Evolutionary conservation across 2,888 invertebrate genomes (phyloP).

Genomic region (Drosophila koepferae): DNA sequence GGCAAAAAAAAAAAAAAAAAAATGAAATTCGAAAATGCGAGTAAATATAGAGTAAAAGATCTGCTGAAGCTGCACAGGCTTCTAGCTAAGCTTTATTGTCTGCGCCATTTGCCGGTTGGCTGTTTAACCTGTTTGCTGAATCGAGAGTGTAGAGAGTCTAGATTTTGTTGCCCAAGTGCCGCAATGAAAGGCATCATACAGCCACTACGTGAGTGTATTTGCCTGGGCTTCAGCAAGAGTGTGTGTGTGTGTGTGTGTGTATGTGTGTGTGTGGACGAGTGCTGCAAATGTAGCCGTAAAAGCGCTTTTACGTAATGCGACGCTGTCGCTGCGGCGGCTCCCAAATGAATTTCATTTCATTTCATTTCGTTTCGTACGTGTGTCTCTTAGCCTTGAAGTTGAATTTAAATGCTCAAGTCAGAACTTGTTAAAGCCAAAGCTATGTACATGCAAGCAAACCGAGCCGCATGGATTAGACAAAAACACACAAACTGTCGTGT

Average conservation of each 20-base stretch:
- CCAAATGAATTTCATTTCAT: constrained; percentile 70
- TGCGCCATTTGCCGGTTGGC: constrained; percentile 59
- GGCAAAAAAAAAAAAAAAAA: neutral
- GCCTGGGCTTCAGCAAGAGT: constrained; percentile 8
- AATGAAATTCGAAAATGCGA: constrained; percentile 12
- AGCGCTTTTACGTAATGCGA: constrained; percentile 76
- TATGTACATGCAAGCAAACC: constrained; percentile 29
- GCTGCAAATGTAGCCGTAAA: constrained; percentile 67
- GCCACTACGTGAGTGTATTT: constrained; percentile 24
- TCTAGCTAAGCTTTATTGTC: constrained; percentile 69
- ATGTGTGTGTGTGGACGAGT: constrained; percentile 13
- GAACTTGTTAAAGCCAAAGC: constrained; percentile 52
- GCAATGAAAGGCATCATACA: constrained; percentile 33
- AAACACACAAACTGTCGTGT: constrained; percentile 19
- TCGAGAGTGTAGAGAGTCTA: constrained; percentile 43
- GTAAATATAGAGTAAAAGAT: constrained; percentile 7
- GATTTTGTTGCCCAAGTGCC: constrained; percentile 43
- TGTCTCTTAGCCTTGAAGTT: constrained; percentile 61
- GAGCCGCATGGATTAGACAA: constrained; percentile 50
- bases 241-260: constrained; percentile 13
- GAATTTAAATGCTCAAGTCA: constrained; percentile 60
- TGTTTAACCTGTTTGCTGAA: constrained; percentile 67
- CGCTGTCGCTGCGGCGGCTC: constrained; percentile 58
- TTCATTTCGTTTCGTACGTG: constrained; percentile 54
- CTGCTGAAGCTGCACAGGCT: constrained; percentile 24